Percentiles rank a stretch among this genome's conserved stretches.
These are phyloP conservation scores for Epizoanthus rinbou DNA, from an alignment of 92 coral and sea anemone species.

Conservation along the genomic window DNA sequence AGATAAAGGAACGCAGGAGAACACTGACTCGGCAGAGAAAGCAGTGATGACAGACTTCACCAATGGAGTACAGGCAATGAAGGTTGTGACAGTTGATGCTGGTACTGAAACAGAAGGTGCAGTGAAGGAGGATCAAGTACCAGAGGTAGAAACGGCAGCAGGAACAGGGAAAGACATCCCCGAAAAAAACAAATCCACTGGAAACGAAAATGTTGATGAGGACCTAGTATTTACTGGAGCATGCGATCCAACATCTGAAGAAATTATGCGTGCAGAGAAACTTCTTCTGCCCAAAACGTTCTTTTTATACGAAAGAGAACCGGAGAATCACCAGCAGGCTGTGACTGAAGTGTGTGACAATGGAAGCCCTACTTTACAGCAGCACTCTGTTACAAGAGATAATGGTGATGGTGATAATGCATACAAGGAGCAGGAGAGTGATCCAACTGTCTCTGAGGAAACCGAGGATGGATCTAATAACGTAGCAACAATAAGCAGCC, in stretches of 20 bases:
- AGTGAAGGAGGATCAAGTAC: background rate
- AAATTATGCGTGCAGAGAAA: slow-evolving; percentile 56
- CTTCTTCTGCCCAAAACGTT: slow-evolving; percentile 64
- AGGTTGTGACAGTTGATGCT: slow-evolving; percentile 8
- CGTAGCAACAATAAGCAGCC: background rate
- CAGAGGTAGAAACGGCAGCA: slow-evolving; percentile 12
- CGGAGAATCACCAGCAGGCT: background rate
- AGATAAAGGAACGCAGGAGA: background rate
- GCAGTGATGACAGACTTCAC: slow-evolving; percentile 24
- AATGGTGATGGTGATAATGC: too few relatives aligned
- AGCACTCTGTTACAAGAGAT: background rate
- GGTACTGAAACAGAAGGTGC: slow-evolving; percentile 11
- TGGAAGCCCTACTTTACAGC: background rate
- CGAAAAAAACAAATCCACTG: background rate
- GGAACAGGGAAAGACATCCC: background rate
- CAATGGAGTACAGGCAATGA: background rate
- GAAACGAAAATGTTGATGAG: background rate
- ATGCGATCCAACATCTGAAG: slow-evolving; percentile 57
- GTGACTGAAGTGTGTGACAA: background rate
- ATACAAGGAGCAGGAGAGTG: background rate
- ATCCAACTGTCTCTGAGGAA: background rate
- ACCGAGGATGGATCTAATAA: background rate
- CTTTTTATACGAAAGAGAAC: slow-evolving; percentile 54
- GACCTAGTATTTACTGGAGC: slow-evolving; percentile 45
- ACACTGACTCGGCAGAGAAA: slow-evolving; percentile 17